Percentiles rank a stretch among this genome's conserved stretches.
phyloP scores from a whole-genome alignment of 2,113 vertebrate species.

The Percopsis transmontana region DNA sequence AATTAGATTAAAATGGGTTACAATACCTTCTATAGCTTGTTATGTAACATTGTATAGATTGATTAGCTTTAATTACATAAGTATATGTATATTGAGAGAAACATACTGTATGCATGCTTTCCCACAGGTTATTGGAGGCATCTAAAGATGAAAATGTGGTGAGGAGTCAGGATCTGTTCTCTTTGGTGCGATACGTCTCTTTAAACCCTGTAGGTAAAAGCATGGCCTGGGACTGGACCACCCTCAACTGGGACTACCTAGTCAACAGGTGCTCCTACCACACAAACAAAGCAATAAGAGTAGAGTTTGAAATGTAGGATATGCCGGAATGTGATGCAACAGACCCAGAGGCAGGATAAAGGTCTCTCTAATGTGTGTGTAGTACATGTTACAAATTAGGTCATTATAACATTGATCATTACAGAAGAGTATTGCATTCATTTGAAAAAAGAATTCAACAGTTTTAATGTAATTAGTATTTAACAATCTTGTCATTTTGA shows the following conservation, averaged over 20 bases:
- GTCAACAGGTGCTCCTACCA: slow-evolving; percentile 81
- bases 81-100: background rate
- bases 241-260: slow-evolving; percentile 93
- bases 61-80: too few species aligned
- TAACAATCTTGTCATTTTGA: too few species aligned
- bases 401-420: background rate
- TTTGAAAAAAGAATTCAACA: too few species aligned
- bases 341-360: background rate
- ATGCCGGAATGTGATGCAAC: background rate
- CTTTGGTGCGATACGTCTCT: slow-evolving; percentile 89
- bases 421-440: too few species aligned
- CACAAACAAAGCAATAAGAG: background rate
- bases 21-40: background rate
- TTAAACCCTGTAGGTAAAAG: slow-evolving; percentile 84
- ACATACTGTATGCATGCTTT: slow-evolving; percentile 17
- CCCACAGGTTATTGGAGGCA: slow-evolving; percentile 82
- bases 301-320: background rate
- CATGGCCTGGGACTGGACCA: slow-evolving; percentile 97
- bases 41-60: too few species aligned
- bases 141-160: slow-evolving; percentile 82
- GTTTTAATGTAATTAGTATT: too few species aligned
- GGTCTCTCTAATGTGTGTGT: background rate
- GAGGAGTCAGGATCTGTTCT: slow-evolving; percentile 92
- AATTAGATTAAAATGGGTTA: background rate
- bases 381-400: background rate